Evolutionary conservation across 2,113 vertebrate genomes (phyloP), one percentile per base, ranked within the genome.

Genomic region (Indicator maculatus): DNA sequence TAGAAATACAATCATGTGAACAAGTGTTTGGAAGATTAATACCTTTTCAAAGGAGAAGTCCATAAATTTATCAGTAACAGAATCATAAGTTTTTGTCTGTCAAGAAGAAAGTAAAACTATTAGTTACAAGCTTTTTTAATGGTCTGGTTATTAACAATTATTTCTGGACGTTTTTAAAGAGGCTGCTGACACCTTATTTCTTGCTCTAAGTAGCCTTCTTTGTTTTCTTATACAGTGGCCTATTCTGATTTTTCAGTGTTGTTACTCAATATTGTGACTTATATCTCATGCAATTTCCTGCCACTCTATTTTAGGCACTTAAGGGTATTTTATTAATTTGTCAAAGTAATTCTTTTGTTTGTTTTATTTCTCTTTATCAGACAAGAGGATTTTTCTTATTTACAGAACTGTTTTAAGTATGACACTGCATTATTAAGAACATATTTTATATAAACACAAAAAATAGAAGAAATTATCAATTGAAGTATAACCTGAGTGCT

Each of bases 1-100:
- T 78, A 76, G 70, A 95, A 95, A 92, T 4, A 76, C 4, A 24
- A 66, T 60, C 65, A 93, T 7, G 56, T 19, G 11, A 85, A 26
- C 14, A 76, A 77, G 70, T 36, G 19, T 67, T 87, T 66, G 31
- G 55, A 58, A 78, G 38, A 96, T 58, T 77, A 96, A 92, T 98
- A 99, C 99, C 99, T 99, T 99, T 98, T 99, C 99, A 97, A 99
- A 99, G 80, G 99, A 99, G 97, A 99, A 99, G 96, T 99, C 99
- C 99, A 99, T 99, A 95, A 99, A 99, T 96, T 99, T 99, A 97
- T 99, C 99, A 8, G 99, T 99, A 83, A 99, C 99, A 11, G 99
- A 99, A 98, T 99, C 99, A 1, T 99, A 99, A 9, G 99, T 99
- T 97, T 99, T 99, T 15, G 99, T 99, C 99, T 99, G 97, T 79